Percentiles rank a stretch among this genome's conserved stretches.
These are phyloP conservation scores for Dicycla oo DNA, from an alignment of 2,888 invertebrate genomes.

Conservation along the genomic window DNA sequence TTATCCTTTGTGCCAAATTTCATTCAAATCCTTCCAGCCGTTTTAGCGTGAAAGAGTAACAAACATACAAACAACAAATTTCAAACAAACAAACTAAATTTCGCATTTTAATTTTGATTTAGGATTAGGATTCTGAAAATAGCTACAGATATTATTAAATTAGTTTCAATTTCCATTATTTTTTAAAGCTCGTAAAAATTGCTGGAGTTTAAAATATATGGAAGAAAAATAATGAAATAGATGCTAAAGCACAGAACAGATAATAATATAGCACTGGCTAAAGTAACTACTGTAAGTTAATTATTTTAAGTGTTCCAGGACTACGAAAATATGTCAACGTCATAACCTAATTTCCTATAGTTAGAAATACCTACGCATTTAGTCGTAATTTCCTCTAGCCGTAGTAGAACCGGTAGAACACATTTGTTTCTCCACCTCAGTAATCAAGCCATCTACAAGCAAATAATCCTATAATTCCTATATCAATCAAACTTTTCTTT, in stretches of 20 bases:
- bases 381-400: neutral
- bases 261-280: neutral
- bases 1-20: too few relatives aligned
- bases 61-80: too few relatives aligned
- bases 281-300: neutral
- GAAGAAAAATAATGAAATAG: neutral
- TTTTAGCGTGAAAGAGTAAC: too few relatives aligned
- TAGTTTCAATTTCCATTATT: neutral
- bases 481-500: slow-evolving; percentile 55
- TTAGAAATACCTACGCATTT: neutral
- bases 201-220: neutral
- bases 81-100: too few relatives aligned
- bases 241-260: neutral
- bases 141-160: neutral
- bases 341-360: neutral
- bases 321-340: slow-evolving; percentile 15
- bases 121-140: neutral
- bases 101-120: too few relatives aligned
- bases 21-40: too few relatives aligned
- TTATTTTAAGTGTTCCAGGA: neutral
- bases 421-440: neutral
- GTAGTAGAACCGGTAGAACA: neutral
- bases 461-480: slow-evolving; percentile 27
- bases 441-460: slow-evolving; percentile 43
- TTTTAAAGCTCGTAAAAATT: neutral